These are phyloP conservation scores for Delphinus delphis DNA, from an alignment of 2,113 vertebrate genomes.

Conservation along the genomic window DNA sequence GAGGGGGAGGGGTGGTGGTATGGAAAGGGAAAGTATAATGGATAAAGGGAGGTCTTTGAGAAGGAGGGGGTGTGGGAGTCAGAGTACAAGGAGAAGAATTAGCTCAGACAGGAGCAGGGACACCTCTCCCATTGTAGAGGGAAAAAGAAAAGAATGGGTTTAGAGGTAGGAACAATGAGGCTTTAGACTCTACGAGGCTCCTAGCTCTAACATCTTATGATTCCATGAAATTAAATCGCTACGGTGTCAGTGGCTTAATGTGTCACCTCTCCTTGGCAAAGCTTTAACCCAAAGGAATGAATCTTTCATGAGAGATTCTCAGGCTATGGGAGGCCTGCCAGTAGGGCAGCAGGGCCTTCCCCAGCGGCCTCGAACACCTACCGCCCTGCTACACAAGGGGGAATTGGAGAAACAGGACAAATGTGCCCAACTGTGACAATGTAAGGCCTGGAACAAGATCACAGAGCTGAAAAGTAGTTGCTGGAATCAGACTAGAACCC, in stretches of 20 bases:
- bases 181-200: background rate
- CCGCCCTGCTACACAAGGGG: too few species aligned
- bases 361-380: background rate
- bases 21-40: background rate
- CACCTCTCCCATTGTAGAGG: background rate
- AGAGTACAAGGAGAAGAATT: background rate
- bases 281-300: slow-evolving; percentile 47
- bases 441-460: background rate
- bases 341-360: background rate
- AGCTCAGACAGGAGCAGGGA: background rate
- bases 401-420: background rate
- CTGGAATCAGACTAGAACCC: background rate
- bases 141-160: background rate
- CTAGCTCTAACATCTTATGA: background rate
- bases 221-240: slow-evolving; percentile 30
- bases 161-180: background rate
- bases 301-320: slow-evolving; percentile 31
- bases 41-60: background rate
- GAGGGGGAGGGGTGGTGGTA: background rate
- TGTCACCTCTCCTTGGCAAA: slow-evolving; percentile 41
- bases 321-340: background rate
- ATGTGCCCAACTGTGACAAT: background rate
- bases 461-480: background rate
- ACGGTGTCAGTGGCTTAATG: background rate
- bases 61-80: background rate